Evolutionary conservation across 2,797 vertebrate genomes (phyloP).

Genomic region (Coregonus ussuriensis): DNA sequence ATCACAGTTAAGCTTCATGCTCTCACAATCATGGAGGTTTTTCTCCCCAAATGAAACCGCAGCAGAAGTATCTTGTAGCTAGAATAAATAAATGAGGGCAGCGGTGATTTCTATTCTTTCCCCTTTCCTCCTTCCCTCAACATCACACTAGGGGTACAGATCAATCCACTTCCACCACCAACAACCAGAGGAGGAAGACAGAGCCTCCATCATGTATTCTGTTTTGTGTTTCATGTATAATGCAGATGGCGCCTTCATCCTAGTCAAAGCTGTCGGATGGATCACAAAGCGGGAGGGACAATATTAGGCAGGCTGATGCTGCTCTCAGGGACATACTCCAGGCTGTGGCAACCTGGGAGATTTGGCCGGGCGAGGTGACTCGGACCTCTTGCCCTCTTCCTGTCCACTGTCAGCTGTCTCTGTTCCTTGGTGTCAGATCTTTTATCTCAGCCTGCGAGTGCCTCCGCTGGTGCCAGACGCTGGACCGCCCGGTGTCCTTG

Average conservation of each 20-base stretch:
- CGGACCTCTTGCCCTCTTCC: not conserved
- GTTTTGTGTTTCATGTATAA: slow-evolving; percentile 55
- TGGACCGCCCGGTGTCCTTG: not conserved
- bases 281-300: slow-evolving; percentile 30
- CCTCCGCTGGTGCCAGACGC: slow-evolving; percentile 1
- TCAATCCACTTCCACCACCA: not conserved
- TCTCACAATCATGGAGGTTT: not conserved
- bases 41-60: not conserved
- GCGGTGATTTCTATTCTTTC: not conserved
- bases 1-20: not conserved
- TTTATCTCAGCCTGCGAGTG: slow-evolving; percentile 6
- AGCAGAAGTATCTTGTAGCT: not conserved
- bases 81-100: not conserved
- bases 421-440: slow-evolving; percentile 16
- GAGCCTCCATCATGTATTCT: slow-evolving; percentile 34
- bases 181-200: slow-evolving; percentile 1
- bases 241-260: slow-evolving; percentile 51
- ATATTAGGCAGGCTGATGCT: not conserved
- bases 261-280: slow-evolving; percentile 36
- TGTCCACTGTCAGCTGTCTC: not conserved
- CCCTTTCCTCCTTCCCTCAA: not conserved
- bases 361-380: not conserved
- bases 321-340: too few species aligned
- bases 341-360: slow-evolving; percentile 3
- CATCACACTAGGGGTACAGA: slow-evolving; percentile 7